Percentiles rank a stretch among this genome's conserved stretches.
These are phyloP conservation scores for Diplazon laetatorius DNA, from an alignment of 2,888 invertebrate genomes.

Conservation along the genomic window DNA sequence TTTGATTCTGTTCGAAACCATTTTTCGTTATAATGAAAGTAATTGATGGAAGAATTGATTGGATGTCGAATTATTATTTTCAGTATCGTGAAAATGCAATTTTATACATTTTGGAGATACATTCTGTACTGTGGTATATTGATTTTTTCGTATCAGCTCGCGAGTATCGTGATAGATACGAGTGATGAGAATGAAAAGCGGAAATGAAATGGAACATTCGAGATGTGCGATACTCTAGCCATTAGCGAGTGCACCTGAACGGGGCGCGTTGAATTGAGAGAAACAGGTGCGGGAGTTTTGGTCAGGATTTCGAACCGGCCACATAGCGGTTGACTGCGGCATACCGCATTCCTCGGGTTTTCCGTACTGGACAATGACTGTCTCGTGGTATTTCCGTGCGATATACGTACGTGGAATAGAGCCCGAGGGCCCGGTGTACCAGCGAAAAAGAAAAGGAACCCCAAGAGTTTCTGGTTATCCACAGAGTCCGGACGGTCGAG, in stretches of 20 bases:
- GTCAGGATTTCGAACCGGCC: constrained; percentile 52
- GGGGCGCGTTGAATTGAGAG: constrained; percentile 27
- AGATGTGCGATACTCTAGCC: constrained; percentile 8
- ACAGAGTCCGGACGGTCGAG: constrained; percentile 38
- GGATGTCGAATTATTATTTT: too few species aligned
- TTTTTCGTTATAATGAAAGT: too few species aligned
- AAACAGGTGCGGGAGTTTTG: constrained; percentile 37
- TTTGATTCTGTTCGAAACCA: too few species aligned
- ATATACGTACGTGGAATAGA: constrained; percentile 29
- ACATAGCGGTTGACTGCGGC: constrained; percentile 57
- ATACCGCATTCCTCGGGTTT: constrained; percentile 61
- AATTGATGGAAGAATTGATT: too few species aligned
- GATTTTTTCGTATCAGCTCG: neutral
- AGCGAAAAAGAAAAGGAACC: constrained; percentile 62
- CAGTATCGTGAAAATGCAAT: too few species aligned
- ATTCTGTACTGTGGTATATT: neutral
- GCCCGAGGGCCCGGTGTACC: constrained; percentile 36
- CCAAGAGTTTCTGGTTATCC: constrained; percentile 53
- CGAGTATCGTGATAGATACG: neutral
- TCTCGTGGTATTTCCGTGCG: constrained; percentile 25
- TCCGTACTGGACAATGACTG: constrained; percentile 60
- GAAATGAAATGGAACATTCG: neutral
- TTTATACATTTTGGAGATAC: too few species aligned
- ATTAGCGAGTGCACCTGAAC: constrained; percentile 34
- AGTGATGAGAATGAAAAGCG: neutral